phyloP scores from a whole-genome alignment of 1,140 invertebrate species.

The Drosophila triauraria region DNA sequence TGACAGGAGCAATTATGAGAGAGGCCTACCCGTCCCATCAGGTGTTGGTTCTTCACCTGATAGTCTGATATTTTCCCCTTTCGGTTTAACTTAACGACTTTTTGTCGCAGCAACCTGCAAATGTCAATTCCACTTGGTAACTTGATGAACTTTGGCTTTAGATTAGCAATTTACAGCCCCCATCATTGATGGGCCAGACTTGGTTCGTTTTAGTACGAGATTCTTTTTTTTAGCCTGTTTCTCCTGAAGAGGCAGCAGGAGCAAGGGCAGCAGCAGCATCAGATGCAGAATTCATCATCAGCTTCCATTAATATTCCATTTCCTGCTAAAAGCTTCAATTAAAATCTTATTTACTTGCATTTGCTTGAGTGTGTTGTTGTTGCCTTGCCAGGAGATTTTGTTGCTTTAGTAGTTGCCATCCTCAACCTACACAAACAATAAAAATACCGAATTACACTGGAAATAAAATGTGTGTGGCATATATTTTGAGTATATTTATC shows the following conservation, averaged over 20 bases:
- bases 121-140: slow-evolving; percentile 29
- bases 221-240: slow-evolving; percentile 11
- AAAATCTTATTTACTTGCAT: slow-evolving; percentile 69
- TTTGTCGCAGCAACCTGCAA: slow-evolving; percentile 35
- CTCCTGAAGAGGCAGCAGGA: background rate
- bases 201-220: slow-evolving; percentile 4
- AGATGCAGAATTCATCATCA: slow-evolving; percentile 43
- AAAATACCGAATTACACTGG: slow-evolving; percentile 1
- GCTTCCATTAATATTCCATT: slow-evolving; percentile 71
- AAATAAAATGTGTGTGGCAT: background rate
- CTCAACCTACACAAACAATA: slow-evolving; percentile 26
- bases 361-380: slow-evolving; percentile 30
- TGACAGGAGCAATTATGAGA: slow-evolving; percentile 51
- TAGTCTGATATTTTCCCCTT: slow-evolving; percentile 1
- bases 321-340: slow-evolving; percentile 74
- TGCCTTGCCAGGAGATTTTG: background rate
- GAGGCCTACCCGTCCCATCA: slow-evolving; percentile 11
- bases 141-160: slow-evolving; percentile 40
- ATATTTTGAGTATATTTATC: no score
- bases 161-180: slow-evolving; percentile 39
- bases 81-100: slow-evolving; percentile 12
- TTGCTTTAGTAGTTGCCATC: slow-evolving; percentile 6
- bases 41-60: slow-evolving; percentile 44
- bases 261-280: slow-evolving; percentile 14
- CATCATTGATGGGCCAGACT: slow-evolving; percentile 12